Evolutionary conservation across 2,113 vertebrate genomes (phyloP).

Genomic region (Physeter macrocephalus): DNA sequence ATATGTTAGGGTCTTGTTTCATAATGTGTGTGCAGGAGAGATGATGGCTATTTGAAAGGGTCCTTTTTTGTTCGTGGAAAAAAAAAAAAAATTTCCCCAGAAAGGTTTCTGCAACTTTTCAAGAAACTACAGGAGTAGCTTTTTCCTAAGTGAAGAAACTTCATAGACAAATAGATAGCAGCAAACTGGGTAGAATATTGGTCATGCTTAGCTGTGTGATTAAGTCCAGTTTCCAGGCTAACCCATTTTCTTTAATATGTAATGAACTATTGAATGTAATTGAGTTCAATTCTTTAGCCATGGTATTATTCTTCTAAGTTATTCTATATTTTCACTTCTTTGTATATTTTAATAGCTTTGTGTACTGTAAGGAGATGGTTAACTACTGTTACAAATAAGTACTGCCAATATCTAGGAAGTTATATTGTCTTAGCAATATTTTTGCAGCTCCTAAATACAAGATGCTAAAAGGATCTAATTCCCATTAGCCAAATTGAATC

Average conservation of each 20-base stretch:
- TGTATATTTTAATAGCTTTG: neutral
- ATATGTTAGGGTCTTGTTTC: constrained; percentile 54
- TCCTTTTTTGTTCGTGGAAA: constrained; percentile 16
- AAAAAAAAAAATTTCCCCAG: neutral
- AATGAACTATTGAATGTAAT: neutral
- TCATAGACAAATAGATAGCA: constrained; percentile 32
- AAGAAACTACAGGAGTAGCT: neutral
- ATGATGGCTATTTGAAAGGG: constrained; percentile 36
- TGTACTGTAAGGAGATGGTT: neutral
- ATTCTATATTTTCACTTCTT: constrained; percentile 6
- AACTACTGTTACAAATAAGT: neutral
- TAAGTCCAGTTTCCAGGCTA: neutral
- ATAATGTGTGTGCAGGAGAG: constrained; percentile 27
- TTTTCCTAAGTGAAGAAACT: constrained; percentile 9
- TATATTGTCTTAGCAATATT: constrained; percentile 37
- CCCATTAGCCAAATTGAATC: constrained; percentile 54
- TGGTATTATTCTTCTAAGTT: constrained; percentile 6
- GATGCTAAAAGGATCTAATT: constrained; percentile 53
- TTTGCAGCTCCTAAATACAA: constrained; percentile 58
- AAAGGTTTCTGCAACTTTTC: constrained; percentile 47
- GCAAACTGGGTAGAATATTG: neutral
- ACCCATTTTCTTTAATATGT: constrained; percentile 30
- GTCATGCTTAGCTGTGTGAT: constrained; percentile 26
- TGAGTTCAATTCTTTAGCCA: constrained; percentile 41
- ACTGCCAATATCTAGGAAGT: neutral